Base-by-base conservation (phyloP, 1,140 invertebrate species). In the Bombyx mandarina region DNA sequence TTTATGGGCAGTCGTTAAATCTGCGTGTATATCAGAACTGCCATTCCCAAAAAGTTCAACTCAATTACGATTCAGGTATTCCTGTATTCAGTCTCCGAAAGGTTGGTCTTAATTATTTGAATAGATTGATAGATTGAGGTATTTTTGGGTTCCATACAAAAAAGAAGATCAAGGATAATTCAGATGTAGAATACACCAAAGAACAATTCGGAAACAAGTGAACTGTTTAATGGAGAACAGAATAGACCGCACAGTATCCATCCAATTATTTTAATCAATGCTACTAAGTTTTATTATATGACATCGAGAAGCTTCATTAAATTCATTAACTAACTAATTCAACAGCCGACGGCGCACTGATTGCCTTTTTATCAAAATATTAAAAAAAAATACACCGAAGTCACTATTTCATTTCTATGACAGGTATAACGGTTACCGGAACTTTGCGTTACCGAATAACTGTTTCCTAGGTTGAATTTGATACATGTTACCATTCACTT, bases 361-460 rank as follows among this genome's bases (percentile, higher is more conserved):
- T 72, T 72, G 65, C 69, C 52, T 61, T 66, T 66, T 69, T 72
- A 69, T 62, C 69, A 69, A 61, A 48, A 54, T 43, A 61, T 35
- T 2, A 48, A 48, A 56, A 56, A 56, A 56, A 42, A 45, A 42
- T 35, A 71, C 63, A 68, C 66, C 67, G 69, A 61, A 58, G 52
- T 59, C 56, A 64, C 56, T 77, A 77, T 71, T 68, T 73, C 71
- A 72, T 67, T 66, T 61, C 59, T 66, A 69, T 68, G 69, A 74
- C 62, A 69, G 66, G 64, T 63, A 70, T 67, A 74, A 78, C 66
- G 63, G 67, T 66, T 66, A 63, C 56, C 62, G 55, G 60, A 69
- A 69, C 65, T 66, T 71, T 57, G 61, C 62, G 63, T 66, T 62
- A 54, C 52, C 53, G 46, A 61, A 63, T 46, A 53, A 49, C 58